A percentile compares a stretch with the other conserved stretches of the same genome.
Evolutionary conservation across 2,113 vertebrate genomes (phyloP).

Genomic region (Willisornis vidua): DNA sequence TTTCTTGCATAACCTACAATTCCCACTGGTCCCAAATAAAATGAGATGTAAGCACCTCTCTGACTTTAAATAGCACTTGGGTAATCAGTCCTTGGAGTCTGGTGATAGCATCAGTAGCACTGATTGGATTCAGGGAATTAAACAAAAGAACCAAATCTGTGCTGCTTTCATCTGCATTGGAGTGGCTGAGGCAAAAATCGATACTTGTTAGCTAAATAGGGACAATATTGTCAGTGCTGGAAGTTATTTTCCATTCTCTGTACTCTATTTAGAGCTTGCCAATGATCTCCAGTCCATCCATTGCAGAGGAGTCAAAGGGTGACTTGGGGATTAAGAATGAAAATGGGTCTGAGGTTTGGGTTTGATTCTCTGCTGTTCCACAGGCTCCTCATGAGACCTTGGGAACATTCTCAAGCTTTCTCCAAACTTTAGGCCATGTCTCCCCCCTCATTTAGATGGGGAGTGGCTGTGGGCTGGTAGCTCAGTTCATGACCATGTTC

Average conservation of each 20-base stretch:
- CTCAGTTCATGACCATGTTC: not conserved
- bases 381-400: not conserved
- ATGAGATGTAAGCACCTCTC: not conserved
- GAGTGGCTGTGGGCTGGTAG: not conserved
- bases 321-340: not conserved
- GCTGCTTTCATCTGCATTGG: constrained; percentile 12
- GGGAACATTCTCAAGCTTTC: not conserved
- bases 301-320: not conserved
- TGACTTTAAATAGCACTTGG: constrained; percentile 25
- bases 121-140: constrained; percentile 23
- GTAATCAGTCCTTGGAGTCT: not conserved
- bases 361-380: not conserved
- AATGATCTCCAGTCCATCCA: not conserved
- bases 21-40: not conserved
- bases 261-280: not conserved
- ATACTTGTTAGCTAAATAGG: constrained; percentile 44
- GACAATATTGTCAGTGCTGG: not conserved
- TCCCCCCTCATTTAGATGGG: not conserved
- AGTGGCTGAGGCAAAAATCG: constrained; percentile 16
- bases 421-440: not conserved
- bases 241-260: constrained; percentile 32
- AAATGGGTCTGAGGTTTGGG: not conserved
- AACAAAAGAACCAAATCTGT: not conserved
- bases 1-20: not conserved
- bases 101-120: not conserved